Conservation (phyloP, 2,797 vertebrate species). For the Rhabdophis nuchalis region DNA sequence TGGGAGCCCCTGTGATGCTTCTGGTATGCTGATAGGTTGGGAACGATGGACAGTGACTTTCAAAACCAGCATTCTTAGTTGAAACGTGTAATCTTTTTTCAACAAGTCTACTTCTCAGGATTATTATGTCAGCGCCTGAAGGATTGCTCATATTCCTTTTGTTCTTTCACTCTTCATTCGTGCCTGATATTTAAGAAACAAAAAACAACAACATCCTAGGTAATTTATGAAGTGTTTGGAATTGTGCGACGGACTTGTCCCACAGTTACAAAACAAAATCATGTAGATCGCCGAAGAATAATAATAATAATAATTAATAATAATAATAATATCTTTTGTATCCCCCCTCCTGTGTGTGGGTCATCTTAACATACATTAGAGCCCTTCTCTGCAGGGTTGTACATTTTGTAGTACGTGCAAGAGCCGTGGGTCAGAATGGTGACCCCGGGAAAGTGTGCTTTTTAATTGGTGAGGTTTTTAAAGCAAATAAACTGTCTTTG, state of each 20-base stretch:
- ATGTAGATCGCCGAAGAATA: not conserved
- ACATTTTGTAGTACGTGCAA: not conserved
- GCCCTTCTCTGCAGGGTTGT: not conserved
- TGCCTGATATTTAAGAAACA: not conserved
- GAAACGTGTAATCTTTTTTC: not conserved
- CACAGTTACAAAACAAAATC: not conserved
- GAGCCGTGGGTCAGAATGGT: not conserved
- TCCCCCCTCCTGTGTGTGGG: not conserved
- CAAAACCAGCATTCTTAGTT: not conserved
- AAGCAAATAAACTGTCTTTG: not conserved
- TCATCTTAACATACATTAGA: not conserved
- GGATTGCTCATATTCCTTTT: not conserved
- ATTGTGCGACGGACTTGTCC: not conserved
- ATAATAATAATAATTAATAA: not conserved
- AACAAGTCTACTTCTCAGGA: not conserved
- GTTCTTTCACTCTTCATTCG: not conserved
- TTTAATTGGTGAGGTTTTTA: not conserved
- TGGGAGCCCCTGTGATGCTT: not conserved
- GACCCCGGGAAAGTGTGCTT: not conserved
- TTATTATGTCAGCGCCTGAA: not conserved
- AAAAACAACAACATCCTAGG: not conserved
- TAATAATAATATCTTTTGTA: not conserved
- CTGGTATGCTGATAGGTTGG: not conserved
- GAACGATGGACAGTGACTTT: not conserved
- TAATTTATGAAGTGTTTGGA: not conserved